Conservation (phyloP, 2,113 vertebrate genomes). For the Tachysurus vachellii region DNA sequence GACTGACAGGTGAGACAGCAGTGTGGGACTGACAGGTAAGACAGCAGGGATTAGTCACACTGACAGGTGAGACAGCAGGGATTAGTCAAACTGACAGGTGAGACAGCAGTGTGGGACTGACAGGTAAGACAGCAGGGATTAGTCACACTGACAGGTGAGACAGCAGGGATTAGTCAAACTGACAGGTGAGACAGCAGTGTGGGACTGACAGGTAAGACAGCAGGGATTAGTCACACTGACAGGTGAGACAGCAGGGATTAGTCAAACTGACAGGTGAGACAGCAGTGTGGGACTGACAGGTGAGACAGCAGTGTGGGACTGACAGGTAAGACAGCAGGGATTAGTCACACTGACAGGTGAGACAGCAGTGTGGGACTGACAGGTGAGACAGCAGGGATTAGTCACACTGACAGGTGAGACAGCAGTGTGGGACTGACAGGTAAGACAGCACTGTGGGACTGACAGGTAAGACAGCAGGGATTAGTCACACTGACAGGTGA, state of each 20-base stretch:
- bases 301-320: background rate
- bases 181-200: background rate
- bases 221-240: background rate
- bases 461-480: no score
- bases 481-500: background rate
- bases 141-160: background rate
- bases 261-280: background rate
- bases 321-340: background rate
- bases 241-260: background rate
- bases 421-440: no score
- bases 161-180: background rate
- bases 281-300: background rate
- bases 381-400: background rate
- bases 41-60: background rate
- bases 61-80: background rate
- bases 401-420: background rate
- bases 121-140: background rate
- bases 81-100: background rate
- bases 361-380: background rate
- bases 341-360: background rate
- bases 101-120: background rate
- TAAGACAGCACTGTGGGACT: no score
- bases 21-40: slow-evolving; percentile 77
- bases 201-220: background rate
- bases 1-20: slow-evolving; percentile 68